These are phyloP conservation scores for Scalopus aquaticus DNA, from an alignment of 2,113 vertebrate genomes.

Conservation along the genomic window DNA sequence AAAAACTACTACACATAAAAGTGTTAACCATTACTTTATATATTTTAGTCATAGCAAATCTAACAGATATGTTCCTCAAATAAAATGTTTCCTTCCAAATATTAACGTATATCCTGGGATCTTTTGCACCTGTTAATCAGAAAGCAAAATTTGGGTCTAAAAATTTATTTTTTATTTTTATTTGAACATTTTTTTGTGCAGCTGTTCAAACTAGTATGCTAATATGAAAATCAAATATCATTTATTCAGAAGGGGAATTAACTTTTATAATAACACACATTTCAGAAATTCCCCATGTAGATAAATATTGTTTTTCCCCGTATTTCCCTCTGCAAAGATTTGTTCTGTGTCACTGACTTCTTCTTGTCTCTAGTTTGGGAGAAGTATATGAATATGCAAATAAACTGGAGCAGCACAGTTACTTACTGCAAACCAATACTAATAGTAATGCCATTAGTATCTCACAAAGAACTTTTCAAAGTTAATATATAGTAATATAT, in stretches of 20 bases:
- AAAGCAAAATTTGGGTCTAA: conserved; percentile 52
- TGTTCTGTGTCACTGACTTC: conserved; percentile 58
- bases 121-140: conserved; percentile 10
- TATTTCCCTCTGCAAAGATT: conserved; percentile 55
- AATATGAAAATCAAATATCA: conserved; percentile 66
- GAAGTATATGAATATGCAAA: conserved; percentile 25
- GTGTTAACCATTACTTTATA: not conserved
- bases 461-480: conserved; percentile 2
- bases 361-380: conserved; percentile 40
- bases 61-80: not conserved
- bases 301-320: conserved; percentile 46
- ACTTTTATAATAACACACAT: conserved; percentile 65
- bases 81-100: not conserved
- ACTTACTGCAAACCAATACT: conserved; percentile 9
- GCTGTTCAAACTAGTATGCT: conserved; percentile 63
- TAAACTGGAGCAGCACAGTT: not conserved
- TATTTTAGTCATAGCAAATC: not conserved
- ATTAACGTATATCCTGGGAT: not conserved
- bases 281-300: conserved; percentile 58
- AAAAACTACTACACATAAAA: not conserved
- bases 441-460: not conserved
- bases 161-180: conserved; percentile 44
- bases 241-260: conserved; percentile 65
- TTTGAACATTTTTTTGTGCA: conserved; percentile 50
- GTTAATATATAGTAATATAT: not conserved